Conservation (phyloP, 2,113 vertebrate species). For the Platanista minor region DNA sequence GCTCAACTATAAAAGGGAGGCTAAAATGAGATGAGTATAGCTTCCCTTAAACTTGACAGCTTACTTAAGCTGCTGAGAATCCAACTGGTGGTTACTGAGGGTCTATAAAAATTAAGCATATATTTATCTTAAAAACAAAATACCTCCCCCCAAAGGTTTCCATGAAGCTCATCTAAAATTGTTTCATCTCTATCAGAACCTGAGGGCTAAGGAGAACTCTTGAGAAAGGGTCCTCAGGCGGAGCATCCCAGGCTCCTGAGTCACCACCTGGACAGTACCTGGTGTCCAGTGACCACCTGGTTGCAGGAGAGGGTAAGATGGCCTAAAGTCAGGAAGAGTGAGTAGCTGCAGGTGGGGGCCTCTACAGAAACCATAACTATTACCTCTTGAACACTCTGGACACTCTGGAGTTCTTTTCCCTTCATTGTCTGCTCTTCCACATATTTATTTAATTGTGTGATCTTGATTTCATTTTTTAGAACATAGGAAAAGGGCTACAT, state of each 20-base stretch:
- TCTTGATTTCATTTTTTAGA: background rate
- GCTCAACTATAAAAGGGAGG: background rate
- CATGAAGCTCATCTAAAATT: background rate
- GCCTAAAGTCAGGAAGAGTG: background rate
- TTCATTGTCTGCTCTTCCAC: background rate
- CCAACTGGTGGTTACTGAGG: background rate
- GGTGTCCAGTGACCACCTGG: background rate
- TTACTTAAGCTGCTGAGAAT: background rate
- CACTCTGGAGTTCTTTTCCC: background rate
- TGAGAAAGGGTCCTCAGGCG: background rate
- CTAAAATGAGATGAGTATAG: background rate
- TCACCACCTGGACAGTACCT: background rate
- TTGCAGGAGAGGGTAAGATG: background rate
- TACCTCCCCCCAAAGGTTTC: background rate
- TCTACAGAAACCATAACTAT: too few relatives aligned
- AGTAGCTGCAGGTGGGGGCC: background rate
- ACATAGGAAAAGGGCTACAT: background rate
- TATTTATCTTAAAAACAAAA: constrained; percentile 3
- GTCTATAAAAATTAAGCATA: background rate
- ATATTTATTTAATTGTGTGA: background rate
- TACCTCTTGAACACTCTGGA: background rate
- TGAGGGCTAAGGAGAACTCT: background rate
- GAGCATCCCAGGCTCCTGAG: background rate
- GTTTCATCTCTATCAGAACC: background rate
- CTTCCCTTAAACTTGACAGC: background rate